A percentile compares a stretch with the other conserved stretches of the same genome.
Evolutionary conservation across 2,113 vertebrate genomes (phyloP).

Genomic region (Tetraodon nigroviridis): DNA sequence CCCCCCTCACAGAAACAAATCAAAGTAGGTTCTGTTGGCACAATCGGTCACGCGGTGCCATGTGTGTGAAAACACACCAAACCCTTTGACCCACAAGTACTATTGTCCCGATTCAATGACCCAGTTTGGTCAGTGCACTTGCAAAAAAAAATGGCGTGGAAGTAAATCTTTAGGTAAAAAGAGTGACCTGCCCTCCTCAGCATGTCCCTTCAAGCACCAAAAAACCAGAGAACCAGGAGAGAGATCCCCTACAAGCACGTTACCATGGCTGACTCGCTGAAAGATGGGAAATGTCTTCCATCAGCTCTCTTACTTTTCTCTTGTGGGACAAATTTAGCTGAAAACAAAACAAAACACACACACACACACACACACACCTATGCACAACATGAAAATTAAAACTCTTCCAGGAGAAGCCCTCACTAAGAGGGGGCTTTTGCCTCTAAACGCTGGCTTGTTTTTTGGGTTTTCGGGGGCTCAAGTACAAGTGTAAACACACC

Average conservation of each 20-base stretch:
- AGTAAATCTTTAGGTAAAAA: slow-evolving; percentile 42
- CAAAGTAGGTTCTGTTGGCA: slow-evolving; percentile 46
- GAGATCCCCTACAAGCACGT: slow-evolving; percentile 28
- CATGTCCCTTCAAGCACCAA: slow-evolving; percentile 42
- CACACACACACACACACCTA: slow-evolving; percentile 51
- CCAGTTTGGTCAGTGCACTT: slow-evolving; percentile 70
- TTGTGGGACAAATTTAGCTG: too few relatives aligned
- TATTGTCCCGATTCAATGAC: slow-evolving; percentile 67
- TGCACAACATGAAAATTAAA: slow-evolving; percentile 44
- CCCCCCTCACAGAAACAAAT: slow-evolving; percentile 39
- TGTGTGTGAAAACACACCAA: slow-evolving; percentile 38
- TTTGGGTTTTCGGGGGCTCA: slow-evolving; percentile 37
- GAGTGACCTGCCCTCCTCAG: slow-evolving; percentile 19
- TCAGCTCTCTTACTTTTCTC: slow-evolving; percentile 24
- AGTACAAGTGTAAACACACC: slow-evolving; percentile 49
- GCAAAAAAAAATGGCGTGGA: slow-evolving; percentile 58
- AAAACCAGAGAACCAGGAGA: slow-evolving; percentile 27
- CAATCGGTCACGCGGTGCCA: slow-evolving; percentile 56
- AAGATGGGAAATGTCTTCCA: slow-evolving; percentile 20
- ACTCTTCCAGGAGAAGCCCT: slow-evolving; percentile 26
- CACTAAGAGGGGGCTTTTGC: slow-evolving; percentile 35
- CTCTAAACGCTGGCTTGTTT: slow-evolving; percentile 42
- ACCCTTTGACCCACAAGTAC: slow-evolving; percentile 56
- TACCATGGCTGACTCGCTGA: slow-evolving; percentile 20
- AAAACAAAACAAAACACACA: slow-evolving; percentile 2